A percentile compares a stretch with the other conserved stretches of the same genome.
Conservation (phyloP, 1,140 invertebrate genomes). For the Semibalanus balanoides region DNA sequence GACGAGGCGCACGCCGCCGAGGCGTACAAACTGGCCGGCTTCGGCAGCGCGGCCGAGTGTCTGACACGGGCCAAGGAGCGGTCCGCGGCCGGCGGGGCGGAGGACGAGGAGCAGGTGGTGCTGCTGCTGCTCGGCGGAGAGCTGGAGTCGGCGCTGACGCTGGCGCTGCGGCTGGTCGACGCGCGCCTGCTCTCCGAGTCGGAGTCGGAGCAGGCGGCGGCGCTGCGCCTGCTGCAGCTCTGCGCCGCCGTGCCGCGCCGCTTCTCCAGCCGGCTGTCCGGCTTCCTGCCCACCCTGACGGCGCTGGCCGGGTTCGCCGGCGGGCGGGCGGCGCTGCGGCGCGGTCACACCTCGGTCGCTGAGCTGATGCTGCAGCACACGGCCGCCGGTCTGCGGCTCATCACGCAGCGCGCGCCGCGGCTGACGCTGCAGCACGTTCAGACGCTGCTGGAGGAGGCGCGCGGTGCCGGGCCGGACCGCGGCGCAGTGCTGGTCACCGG, state of each 20-base stretch:
- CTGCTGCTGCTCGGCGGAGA: neutral
- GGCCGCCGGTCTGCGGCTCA: neutral
- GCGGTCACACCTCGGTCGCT: neutral
- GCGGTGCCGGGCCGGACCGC: too few species aligned
- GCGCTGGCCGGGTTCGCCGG: neutral
- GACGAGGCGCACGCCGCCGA: too few species aligned
- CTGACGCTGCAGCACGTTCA: neutral
- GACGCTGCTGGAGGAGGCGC: too few species aligned
- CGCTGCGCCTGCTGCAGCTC: neutral
- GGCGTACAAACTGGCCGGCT: too few species aligned
- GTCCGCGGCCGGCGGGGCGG: neutral
- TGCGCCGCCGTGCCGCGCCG: neutral
- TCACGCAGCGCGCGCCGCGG: neutral
- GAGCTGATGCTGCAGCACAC: neutral
- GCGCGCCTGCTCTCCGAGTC: neutral
- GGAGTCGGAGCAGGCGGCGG: neutral
- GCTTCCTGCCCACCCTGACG: neutral
- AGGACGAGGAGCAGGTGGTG: neutral
- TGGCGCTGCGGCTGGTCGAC: neutral
- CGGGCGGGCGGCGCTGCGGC: neutral
- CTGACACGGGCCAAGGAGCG: too few species aligned
- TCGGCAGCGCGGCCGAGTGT: too few species aligned
- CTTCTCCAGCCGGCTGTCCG: neutral
- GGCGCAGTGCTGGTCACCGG: neutral
- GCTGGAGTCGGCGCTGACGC: neutral